Conservation (phyloP, 2,797 vertebrate species). For the Arrhamphus sclerolepis region DNA sequence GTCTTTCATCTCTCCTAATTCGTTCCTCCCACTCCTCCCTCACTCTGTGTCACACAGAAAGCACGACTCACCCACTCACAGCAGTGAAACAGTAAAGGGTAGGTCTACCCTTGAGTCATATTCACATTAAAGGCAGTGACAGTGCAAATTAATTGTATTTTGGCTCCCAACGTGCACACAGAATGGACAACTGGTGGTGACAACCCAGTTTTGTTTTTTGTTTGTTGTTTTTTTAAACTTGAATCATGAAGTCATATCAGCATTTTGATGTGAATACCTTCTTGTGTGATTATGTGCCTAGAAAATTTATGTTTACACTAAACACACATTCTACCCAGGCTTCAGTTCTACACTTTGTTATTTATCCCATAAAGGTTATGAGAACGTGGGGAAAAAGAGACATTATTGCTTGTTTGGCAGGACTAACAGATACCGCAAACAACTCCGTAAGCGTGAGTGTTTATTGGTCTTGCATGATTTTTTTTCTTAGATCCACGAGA, state of each 20-base stretch:
- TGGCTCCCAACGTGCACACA: conserved; percentile 13
- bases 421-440: background rate
- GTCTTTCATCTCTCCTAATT: background rate
- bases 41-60: conserved; percentile 17
- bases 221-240: conserved; percentile 21
- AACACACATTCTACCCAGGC: background rate
- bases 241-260: background rate
- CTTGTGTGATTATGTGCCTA: too few relatives aligned
- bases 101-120: conserved; percentile 53
- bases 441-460: background rate
- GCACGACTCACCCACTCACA: conserved; percentile 42
- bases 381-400: conserved; percentile 3
- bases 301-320: conserved; percentile 3
- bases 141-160: conserved; percentile 44
- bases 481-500: background rate
- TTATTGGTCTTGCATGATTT: background rate
- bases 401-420: conserved; percentile 4
- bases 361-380: conserved; percentile 18
- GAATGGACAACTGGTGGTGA: conserved; percentile 32
- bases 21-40: background rate
- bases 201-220: too few relatives aligned
- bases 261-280: too few relatives aligned
- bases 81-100: conserved; percentile 41
- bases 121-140: conserved; percentile 51
- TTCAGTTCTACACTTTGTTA: conserved; percentile 2